Percentiles rank a stretch among this genome's conserved stretches.
Conservation (phyloP, 2,888 invertebrate genomes). For the Gerris lacustris region DNA sequence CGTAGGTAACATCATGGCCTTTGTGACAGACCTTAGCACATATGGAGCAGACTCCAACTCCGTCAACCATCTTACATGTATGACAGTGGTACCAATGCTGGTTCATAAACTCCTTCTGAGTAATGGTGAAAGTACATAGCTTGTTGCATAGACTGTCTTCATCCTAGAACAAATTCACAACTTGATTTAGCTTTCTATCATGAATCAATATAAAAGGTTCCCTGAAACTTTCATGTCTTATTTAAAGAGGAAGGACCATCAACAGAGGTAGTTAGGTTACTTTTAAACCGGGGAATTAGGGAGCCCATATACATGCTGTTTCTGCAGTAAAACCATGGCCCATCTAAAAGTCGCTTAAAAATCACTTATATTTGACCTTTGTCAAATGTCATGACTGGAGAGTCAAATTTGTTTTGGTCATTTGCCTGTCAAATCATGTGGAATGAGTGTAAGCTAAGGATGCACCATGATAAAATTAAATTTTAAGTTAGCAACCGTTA, state of each 20-base stretch:
- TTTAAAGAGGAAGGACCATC: slow-evolving; percentile 12
- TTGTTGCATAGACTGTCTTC: slow-evolving; percentile 82
- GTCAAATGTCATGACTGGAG: too few relatives aligned
- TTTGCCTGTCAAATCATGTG: too few relatives aligned
- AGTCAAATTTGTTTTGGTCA: too few relatives aligned
- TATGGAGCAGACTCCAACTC: slow-evolving; percentile 93
- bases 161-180: slow-evolving; percentile 42
- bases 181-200: slow-evolving; percentile 13
- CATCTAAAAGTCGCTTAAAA: too few relatives aligned
- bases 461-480: too few relatives aligned
- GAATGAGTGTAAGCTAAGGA: too few relatives aligned
- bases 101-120: slow-evolving; percentile 95
- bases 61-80: slow-evolving; percentile 96
- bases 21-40: slow-evolving; percentile 95
- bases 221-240: background rate
- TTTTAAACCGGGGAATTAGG: too few relatives aligned
- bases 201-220: background rate
- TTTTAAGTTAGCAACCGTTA: too few relatives aligned
- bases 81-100: slow-evolving; percentile 99
- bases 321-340: too few relatives aligned
- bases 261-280: background rate
- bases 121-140: slow-evolving; percentile 90
- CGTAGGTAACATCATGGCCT: slow-evolving; percentile 91
- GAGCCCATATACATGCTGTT: too few relatives aligned
- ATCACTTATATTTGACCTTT: too few relatives aligned